These are phyloP conservation scores for Lanius collurio DNA, from an alignment of 2,113 vertebrate species.

Conservation along the genomic window DNA sequence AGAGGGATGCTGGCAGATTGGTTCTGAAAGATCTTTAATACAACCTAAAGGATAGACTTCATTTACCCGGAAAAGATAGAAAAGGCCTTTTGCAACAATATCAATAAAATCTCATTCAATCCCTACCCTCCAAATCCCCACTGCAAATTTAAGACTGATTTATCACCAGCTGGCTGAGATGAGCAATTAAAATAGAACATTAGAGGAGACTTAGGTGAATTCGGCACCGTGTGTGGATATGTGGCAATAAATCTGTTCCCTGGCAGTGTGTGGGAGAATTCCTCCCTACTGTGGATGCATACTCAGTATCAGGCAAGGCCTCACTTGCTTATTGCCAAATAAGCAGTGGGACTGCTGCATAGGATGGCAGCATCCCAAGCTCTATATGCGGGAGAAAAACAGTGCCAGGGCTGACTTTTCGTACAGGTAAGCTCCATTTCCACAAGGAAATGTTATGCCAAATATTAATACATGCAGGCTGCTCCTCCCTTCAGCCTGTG, in stretches of 20 bases:
- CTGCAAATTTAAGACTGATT: neutral
- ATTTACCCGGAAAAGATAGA: neutral
- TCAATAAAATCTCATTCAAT: neutral
- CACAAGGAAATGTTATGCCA: neutral
- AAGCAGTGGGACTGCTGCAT: conserved; percentile 53
- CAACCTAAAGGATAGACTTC: neutral
- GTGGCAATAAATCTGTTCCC: conserved; percentile 48
- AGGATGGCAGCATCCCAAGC: conserved; percentile 58
- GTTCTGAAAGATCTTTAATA: neutral
- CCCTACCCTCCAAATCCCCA: neutral
- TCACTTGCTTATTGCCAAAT: conserved; percentile 25
- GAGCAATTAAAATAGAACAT: conserved; percentile 10
- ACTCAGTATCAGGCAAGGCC: neutral
- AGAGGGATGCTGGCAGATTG: neutral
- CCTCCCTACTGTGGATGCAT: conserved; percentile 25
- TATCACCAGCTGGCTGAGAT: neutral
- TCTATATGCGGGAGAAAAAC: neutral
- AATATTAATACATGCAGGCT: neutral
- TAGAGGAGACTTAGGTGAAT: neutral
- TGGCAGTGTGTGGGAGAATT: conserved; percentile 56
- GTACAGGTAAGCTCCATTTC: conserved; percentile 13
- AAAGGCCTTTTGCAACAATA: neutral
- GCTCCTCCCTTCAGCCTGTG: neutral
- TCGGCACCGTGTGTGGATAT: neutral
- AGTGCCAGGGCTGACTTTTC: neutral